Percentiles rank a stretch among this genome's conserved stretches.
phyloP scores from a whole-genome alignment of 2,888 invertebrate species.

The Trichogramma dendrolimi region DNA sequence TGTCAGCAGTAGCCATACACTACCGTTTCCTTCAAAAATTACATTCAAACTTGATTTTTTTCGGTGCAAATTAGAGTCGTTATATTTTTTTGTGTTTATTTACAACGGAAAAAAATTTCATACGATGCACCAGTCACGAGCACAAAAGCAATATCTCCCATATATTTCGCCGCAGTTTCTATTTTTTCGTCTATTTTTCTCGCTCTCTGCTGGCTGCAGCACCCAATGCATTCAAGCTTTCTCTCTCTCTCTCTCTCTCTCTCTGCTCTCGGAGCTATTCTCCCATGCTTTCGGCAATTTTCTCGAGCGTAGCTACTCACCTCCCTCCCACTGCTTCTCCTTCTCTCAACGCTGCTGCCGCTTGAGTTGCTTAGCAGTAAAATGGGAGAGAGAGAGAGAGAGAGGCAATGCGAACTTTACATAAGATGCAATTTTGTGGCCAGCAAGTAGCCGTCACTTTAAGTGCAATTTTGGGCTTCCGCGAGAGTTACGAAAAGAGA shows the following conservation, averaged over 20 bases:
- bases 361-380: constrained; percentile 2
- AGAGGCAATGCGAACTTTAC: constrained; percentile 37
- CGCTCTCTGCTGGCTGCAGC: constrained; percentile 31
- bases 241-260: constrained; percentile 29
- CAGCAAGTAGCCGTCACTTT: constrained; percentile 27
- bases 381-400: too few species aligned
- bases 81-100: too few species aligned
- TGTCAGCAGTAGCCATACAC: too few species aligned
- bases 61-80: too few species aligned
- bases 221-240: not conserved
- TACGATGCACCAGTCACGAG: too few species aligned
- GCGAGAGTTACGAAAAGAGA: not conserved
- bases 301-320: constrained; percentile 15
- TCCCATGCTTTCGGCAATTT: constrained; percentile 20
- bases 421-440: constrained; percentile 42
- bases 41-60: too few species aligned
- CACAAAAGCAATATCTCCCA: not conserved
- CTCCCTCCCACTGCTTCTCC: constrained; percentile 28
- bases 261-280: constrained; percentile 33
- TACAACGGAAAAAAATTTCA: too few species aligned
- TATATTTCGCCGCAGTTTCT: constrained; percentile 1
- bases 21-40: too few species aligned
- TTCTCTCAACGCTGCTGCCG: constrained; percentile 31
- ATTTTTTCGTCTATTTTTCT: constrained; percentile 21
- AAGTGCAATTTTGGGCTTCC: constrained; percentile 30